phyloP scores from a whole-genome alignment of 2,888 invertebrate species.

The Drosophila fulvimacula region DNA sequence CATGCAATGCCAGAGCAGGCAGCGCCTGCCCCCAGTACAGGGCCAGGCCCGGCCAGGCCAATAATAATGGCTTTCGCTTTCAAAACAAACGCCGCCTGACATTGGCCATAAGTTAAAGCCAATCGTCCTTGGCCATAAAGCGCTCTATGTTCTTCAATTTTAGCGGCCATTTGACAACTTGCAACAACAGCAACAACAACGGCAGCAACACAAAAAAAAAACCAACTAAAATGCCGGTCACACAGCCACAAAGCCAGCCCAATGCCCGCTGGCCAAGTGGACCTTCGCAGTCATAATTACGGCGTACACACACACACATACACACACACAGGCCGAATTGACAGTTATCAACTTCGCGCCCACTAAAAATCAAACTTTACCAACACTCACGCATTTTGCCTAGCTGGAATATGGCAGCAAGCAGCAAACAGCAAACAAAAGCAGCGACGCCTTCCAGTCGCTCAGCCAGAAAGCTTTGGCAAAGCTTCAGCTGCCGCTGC shows the following conservation, averaged over 20 bases:
- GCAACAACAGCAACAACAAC: constrained; percentile 15
- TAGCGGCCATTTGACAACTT: constrained; percentile 66
- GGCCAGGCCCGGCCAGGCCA: constrained; percentile 40
- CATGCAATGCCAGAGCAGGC: constrained; percentile 63
- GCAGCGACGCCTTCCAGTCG: constrained; percentile 37
- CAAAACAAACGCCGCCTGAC: constrained; percentile 68
- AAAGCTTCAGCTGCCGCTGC: constrained; percentile 41
- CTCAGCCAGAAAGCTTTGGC: constrained; percentile 47
- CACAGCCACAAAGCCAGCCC: constrained; percentile 15
- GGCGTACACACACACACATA: constrained; percentile 26
- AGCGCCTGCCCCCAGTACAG: not conserved
- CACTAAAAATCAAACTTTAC: constrained; percentile 63
- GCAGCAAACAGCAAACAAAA: constrained; percentile 6
- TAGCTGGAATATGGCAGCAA: constrained; percentile 26
- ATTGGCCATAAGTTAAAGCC: constrained; percentile 59
- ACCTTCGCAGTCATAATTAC: constrained; percentile 54
- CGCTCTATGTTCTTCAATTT: constrained; percentile 30
- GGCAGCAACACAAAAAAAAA: not conserved
- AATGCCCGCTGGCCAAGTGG: constrained; percentile 43
- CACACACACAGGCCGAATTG: constrained; percentile 32
- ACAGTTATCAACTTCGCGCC: constrained; percentile 64
- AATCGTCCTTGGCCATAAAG: constrained; percentile 70
- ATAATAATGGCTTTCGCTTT: constrained; percentile 76
- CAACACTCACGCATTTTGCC: constrained; percentile 50
- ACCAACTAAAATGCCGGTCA: constrained; percentile 39